Evolutionary conservation across 2,797 vertebrate genomes (phyloP).

Genomic region (Semotilus atromaculatus): DNA sequence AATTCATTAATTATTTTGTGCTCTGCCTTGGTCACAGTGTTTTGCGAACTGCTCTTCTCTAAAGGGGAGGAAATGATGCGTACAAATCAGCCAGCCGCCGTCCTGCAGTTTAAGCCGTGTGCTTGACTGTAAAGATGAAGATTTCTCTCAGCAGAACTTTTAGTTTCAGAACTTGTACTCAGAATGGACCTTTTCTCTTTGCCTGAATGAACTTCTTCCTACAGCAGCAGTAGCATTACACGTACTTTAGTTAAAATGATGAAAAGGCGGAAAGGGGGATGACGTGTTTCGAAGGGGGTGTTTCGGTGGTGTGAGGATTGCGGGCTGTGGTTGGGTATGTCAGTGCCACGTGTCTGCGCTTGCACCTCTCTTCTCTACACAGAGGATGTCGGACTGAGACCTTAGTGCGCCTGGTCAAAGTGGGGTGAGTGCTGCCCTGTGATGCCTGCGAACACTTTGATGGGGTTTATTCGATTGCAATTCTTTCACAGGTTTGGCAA

Average conservation of each 20-base stretch:
- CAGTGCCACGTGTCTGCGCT: constrained; percentile 81
- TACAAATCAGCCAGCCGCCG: constrained; percentile 60
- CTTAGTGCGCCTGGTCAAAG: constrained; percentile 75
- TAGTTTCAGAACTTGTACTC: constrained; percentile 53
- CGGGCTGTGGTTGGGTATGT: constrained; percentile 82
- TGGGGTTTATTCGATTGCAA: constrained; percentile 21
- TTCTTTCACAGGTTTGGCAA: constrained; percentile 1
- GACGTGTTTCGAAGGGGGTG: constrained; percentile 45
- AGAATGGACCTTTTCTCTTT: constrained; percentile 61
- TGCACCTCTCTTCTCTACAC: constrained; percentile 76
- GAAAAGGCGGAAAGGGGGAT: constrained; percentile 52
- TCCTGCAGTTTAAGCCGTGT: constrained; percentile 51
- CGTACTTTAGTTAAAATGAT: constrained; percentile 23
- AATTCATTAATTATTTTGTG: constrained; percentile 82
- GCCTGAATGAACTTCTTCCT: constrained; percentile 53
- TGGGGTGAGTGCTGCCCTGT: constrained; percentile 77
- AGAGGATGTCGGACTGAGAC: constrained; percentile 77
- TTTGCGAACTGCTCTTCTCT: constrained; percentile 70
- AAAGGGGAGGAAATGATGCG: constrained; percentile 61
- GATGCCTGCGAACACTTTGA: constrained; percentile 64
- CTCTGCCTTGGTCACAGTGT: constrained; percentile 71
- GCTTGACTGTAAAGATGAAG: constrained; percentile 61
- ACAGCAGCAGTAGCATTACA: constrained; percentile 40
- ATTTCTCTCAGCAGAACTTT: constrained; percentile 60
- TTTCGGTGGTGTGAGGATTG: constrained; percentile 80